Evolutionary conservation across 2,113 vertebrate genomes (phyloP).

Genomic region (Aptenodytes patagonicus): DNA sequence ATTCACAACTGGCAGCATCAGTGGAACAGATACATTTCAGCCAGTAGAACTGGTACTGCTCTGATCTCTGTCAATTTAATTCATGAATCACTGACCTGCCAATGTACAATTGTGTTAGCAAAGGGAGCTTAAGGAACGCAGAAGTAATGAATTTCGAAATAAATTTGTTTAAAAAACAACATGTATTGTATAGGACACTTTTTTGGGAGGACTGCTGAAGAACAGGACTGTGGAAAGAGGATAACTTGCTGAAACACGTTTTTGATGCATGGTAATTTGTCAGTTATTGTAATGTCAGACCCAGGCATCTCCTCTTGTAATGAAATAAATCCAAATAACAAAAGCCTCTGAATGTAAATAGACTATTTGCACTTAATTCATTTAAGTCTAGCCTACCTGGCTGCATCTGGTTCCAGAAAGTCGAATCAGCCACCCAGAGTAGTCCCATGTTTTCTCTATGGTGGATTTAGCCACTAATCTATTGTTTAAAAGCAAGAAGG

Average conservation of each 20-base stretch:
- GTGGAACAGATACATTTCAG: not conserved
- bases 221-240: not conserved
- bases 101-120: constrained; percentile 8
- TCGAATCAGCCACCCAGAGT: not conserved
- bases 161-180: not conserved
- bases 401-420: not conserved
- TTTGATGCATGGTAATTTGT: not conserved
- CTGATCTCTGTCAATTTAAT: constrained; percentile 21
- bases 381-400: not conserved
- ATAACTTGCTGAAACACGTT: not conserved
- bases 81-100: constrained; percentile 28
- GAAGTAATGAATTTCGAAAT: constrained; percentile 2
- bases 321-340: not conserved
- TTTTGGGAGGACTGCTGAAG: not conserved
- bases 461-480: not conserved
- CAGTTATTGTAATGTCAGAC: not conserved
- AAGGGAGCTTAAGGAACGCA: not conserved
- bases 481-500: not conserved
- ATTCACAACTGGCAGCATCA: constrained; percentile 4
- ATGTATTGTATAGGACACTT: not conserved
- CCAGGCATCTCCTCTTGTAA: not conserved
- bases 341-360: not conserved
- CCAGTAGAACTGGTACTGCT: constrained; percentile 28
- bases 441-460: not conserved
- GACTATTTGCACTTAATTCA: not conserved